A percentile compares a stretch with the other conserved stretches of the same genome.
phyloP scores from a whole-genome alignment of 1,140 invertebrate species.

The Idris sp. region DNA sequence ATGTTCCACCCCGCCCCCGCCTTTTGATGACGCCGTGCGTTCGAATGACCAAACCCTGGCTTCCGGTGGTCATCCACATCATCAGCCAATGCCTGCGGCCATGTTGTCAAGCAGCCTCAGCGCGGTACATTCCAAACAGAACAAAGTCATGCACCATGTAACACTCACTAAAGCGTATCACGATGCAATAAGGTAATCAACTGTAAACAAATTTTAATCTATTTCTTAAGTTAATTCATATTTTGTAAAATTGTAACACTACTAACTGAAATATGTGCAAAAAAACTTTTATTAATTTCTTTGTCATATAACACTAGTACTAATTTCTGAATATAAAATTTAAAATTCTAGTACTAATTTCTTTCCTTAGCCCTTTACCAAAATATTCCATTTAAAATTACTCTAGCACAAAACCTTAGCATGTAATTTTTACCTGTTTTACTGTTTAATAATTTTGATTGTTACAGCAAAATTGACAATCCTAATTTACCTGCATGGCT shows the following conservation, averaged over 20 bases:
- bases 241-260: no score
- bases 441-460: conserved; percentile 27
- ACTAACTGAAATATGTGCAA: no score
- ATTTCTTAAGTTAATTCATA: no score
- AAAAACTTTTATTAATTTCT: no score
- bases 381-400: conserved; percentile 9
- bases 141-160: conserved; percentile 74
- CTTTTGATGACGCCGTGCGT: conserved; percentile 87
- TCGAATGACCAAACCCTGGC: conserved; percentile 78
- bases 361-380: not conserved
- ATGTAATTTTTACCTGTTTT: conserved; percentile 3
- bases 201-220: no score
- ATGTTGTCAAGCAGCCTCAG: conserved; percentile 68
- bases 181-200: conserved; percentile 73
- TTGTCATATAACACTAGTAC: no score
- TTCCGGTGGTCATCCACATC: conserved; percentile 71
- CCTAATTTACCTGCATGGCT: conserved; percentile 42
- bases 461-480: conserved; percentile 47
- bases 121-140: conserved; percentile 69
- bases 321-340: no score
- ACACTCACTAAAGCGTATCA: conserved; percentile 74
- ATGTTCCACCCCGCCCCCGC: conserved; percentile 92
- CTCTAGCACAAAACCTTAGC: no score
- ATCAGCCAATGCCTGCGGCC: conserved; percentile 63
- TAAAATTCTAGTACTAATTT: no score